These are phyloP conservation scores for Trissolcus japonicus DNA, from an alignment of 2,888 invertebrate species.

Conservation along the genomic window DNA sequence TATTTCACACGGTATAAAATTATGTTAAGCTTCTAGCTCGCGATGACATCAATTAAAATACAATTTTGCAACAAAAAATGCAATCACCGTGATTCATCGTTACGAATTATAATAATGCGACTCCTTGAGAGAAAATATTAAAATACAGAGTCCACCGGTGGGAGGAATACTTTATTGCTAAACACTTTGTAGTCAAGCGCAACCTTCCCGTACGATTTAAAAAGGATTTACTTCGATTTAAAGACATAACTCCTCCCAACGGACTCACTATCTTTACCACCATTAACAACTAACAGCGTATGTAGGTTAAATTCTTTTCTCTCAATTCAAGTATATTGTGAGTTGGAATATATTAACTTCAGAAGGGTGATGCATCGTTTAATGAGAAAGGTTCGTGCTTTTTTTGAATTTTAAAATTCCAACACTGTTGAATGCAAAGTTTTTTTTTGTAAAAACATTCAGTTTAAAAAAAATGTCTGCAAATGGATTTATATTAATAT, in stretches of 20 bases:
- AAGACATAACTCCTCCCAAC: constrained; percentile 46
- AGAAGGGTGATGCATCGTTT: constrained; percentile 20
- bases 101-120: constrained; percentile 10
- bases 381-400: constrained; percentile 2
- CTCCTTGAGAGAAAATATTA: constrained; percentile 6
- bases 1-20: constrained; percentile 26
- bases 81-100: background rate
- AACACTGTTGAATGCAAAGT: no score
- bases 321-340: constrained; percentile 21
- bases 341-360: constrained; percentile 27
- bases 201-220: constrained; percentile 28
- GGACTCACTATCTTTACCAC: constrained; percentile 33
- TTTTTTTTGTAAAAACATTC: no score
- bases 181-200: constrained; percentile 22
- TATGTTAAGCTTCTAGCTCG: background rate
- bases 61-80: constrained; percentile 6
- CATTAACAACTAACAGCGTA: constrained; percentile 45
- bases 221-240: constrained; percentile 52
- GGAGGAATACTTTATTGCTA: constrained; percentile 35
- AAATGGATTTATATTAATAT: no score
- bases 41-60: constrained; percentile 13
- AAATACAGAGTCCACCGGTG: constrained; percentile 13
- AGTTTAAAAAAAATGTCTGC: no score
- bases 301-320: constrained; percentile 49
- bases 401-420: constrained; percentile 3